Base-by-base conservation (phyloP, 2,888 invertebrate genomes). In the Baccha elongata region DNA sequence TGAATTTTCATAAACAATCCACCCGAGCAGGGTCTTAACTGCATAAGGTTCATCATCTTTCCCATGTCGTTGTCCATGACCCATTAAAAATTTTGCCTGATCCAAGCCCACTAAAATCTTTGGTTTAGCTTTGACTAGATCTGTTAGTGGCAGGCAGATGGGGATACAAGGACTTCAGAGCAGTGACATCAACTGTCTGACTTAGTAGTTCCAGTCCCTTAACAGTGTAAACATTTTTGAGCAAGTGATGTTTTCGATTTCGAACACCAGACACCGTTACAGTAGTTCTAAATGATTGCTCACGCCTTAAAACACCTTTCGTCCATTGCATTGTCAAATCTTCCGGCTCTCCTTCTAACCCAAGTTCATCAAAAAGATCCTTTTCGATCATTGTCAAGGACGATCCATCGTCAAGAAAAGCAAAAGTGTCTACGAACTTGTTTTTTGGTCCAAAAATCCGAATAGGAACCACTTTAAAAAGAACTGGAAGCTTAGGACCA, bases 91-190 rank as follows among this genome's bases (percentile, higher is more conserved):
- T 29, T 65, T 72, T 8, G 71, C 52, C 11, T 64, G 72, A 8
- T 62, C 62, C 11, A 72, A 35, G 2, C 37, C 64, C 3, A 74
- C n/a, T 26, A 65, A 65, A 10, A 65, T 48, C 13, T 37, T 55
- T 13, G 65, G 55, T 11, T 46, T 44, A 6, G 29, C 73, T 3
- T 65, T 13, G 10, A 32, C 8, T 1, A 55, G 37, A 40, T 48
- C 37, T 1, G 26, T 3, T n/a, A 73, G 35, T 11, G 17, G 46
- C 2, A 73, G 17, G 0, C n/a, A n/a, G n/a, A n/a, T n/a, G n/a
- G n/a, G n/a, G n/a, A n/a, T n/a, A n/a, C n/a, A n/a, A n/a, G n/a
- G n/a, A n/a, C n/a, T n/a, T n/a, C n/a, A n/a, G n/a, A n/a, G n/a
- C n/a, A n/a, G n/a, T n/a, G n/a, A n/a, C n/a, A n/a, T 15, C 48